Evolutionary conservation across 2,888 invertebrate species (phyloP).

Genomic region (Anodontia alba): DNA sequence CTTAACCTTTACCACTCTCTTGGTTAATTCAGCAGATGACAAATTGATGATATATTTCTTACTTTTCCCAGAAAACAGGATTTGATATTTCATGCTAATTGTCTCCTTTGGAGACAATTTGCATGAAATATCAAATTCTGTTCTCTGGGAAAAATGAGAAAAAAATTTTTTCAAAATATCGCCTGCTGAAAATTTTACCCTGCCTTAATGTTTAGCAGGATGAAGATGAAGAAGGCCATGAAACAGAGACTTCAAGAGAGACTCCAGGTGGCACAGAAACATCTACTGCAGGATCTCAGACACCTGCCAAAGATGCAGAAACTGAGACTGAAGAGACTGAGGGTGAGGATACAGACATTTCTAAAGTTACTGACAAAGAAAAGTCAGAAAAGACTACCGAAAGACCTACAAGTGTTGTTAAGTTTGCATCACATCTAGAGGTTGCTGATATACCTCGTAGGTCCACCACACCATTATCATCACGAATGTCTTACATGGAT

Average conservation of each 20-base stretch:
- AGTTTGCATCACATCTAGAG: conserved; percentile 64
- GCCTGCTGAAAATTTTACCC: no score
- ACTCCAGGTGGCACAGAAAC: conserved; percentile 31
- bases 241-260: conserved; percentile 22
- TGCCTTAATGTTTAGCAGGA: conserved; percentile 2
- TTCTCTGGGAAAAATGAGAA: no score
- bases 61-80: no score
- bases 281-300: conserved; percentile 33
- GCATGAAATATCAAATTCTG: no score
- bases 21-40: no score
- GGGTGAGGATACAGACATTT: conserved; percentile 23
- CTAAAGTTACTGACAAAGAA: conserved; percentile 34
- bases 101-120: no score
- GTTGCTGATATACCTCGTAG: conserved; percentile 64
- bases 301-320: conserved; percentile 30
- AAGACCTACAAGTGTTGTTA: conserved; percentile 66
- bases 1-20: no score
- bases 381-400: conserved; percentile 22
- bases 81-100: no score
- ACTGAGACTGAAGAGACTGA: conserved; percentile 28
- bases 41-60: no score
- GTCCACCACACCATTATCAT: conserved; percentile 59
- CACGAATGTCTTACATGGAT: conserved; percentile 55
- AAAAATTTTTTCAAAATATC: no score
- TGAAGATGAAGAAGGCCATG: conserved; percentile 14